Evolutionary conservation across 1,140 invertebrate genomes (phyloP), one percentile per base, ranked within the genome.

Genomic region (Steinernema khuongi): DNA sequence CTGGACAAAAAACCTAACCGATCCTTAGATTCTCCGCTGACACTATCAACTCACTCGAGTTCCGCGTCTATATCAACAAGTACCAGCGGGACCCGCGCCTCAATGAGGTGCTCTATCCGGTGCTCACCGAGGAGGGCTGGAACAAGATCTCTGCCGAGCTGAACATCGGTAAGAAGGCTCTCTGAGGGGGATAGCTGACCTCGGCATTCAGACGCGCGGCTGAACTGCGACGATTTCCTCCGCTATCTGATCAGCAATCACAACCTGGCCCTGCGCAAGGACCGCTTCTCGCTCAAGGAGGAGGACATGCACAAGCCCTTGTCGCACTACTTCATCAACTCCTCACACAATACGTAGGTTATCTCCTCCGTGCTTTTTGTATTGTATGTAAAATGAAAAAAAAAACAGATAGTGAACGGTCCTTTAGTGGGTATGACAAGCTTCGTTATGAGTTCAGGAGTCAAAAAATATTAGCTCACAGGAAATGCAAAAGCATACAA

Each of bases 211-310:
- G 19, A 17, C 67, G 26, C 11, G 86, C 50, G 22, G 14, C 83
- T 97, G 74, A 93, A 92, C 67, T 91, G 95, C 87, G 93, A 96
- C 86, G 94, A 94, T 33, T 90, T 97, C 74, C 94, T 94, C 87
- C 90, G 93, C 68, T 97, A 97, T 88, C 88, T 98, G 68, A 97
- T 97, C 94, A 96, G 94, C 0, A 94, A 97, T 87, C 94, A 97
- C 86, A 97, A 97, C 87, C 94, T 94, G 0, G 94, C 94, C 0
- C 94, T 97, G 70, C 96, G 96, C 87, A 88, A 97, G 44, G 94
- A 97, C 87, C 89, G 93, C 17, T 88, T 97, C 70, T 94, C 97
- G 83, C 36, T 79, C 4, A 92, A 94, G 79, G 96, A 97, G 84
- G 96, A 89, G 82, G 94, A 97, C 79, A 97, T 97, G 95, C 94